Base-by-base conservation (phyloP, 2,797 vertebrate genomes). In the Enteromius fasciolatus region DNA sequence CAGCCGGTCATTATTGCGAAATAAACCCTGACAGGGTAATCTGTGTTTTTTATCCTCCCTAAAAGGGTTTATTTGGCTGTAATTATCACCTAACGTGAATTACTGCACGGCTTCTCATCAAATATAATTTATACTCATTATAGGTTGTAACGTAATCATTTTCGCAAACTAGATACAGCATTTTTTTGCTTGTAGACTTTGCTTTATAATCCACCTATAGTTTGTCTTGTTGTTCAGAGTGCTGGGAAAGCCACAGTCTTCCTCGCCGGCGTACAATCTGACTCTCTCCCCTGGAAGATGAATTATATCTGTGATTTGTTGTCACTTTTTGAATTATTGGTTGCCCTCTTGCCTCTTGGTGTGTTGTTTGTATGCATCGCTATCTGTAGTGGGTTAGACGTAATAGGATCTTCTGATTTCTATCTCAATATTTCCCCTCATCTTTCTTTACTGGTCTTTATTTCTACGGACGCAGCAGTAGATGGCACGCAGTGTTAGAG, bases 351-450 rank as follows among this genome's bases (percentile, higher is more conserved):
- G 54, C 61, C 57, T 80, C 59, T 70, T 67, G 67, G 57, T 76
- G 72, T 67, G 80, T 73, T 81, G 25, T 73, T 81, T 84, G 69
- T 81, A 80, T 86, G 83, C 78, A 84, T 78, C 83, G 36, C 59
- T 78, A 57, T 81, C 79, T 84, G 25, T 50, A 84, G 79, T 75
- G 82, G 75, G 41, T 54, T 66, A 36, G 75, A 84, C 39, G 54
- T 75, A 80, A 76, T 83, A 66, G 70, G 68, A 81, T 86, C 75
- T 77, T 81, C 36, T 54, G 78, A 74, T 78, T 59, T 72, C 70
- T 39, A 18, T 78, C 74, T 72, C 12, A 10, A 82, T 81, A 75
- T 72, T 84, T 77, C 50, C 75, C 23, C 78, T 76, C 50, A 66
- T 76, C 67, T 41, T 78, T 84, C 82, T 86, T 57, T 78, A 68